phyloP scores from a whole-genome alignment of 2,113 vertebrate genomes.

The Chaetodon trifascialis region DNA sequence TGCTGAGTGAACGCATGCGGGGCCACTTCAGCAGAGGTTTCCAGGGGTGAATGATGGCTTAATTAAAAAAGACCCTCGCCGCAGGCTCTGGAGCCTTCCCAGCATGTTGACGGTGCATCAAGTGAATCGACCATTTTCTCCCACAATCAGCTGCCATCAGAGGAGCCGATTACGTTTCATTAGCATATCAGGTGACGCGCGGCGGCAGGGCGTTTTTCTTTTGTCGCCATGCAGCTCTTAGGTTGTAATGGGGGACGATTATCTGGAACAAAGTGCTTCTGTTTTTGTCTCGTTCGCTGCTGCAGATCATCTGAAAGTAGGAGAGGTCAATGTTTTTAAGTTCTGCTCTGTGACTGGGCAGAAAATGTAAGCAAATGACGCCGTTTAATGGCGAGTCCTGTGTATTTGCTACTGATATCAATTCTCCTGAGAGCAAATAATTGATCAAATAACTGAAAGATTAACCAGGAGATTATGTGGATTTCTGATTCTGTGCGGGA shows the following conservation, averaged over 20 bases:
- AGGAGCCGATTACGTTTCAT: slow-evolving; percentile 44
- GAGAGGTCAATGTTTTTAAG: too few species aligned
- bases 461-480: neutral
- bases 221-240: slow-evolving; percentile 11
- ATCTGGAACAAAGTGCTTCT: slow-evolving; percentile 2
- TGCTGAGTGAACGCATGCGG: slow-evolving; percentile 11
- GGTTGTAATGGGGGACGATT: slow-evolving; percentile 32
- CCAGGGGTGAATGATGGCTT: slow-evolving; percentile 62
- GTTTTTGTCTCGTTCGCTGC: slow-evolving; percentile 7
- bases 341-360: neutral
- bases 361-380: neutral
- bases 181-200: slow-evolving; percentile 24
- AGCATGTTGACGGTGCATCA: slow-evolving; percentile 33
- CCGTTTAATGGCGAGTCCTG: neutral
- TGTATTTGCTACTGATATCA: neutral
- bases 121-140: slow-evolving; percentile 43
- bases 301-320: neutral
- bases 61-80: slow-evolving; percentile 58
- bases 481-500: too few species aligned
- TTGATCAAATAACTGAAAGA: neutral
- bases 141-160: slow-evolving; percentile 31
- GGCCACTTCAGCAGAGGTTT: slow-evolving; percentile 55
- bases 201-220: neutral
- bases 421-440: neutral
- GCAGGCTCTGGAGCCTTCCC: slow-evolving; percentile 44